Percentiles rank a stretch among this genome's conserved stretches.
These are phyloP conservation scores for Tipula unca DNA, from an alignment of 2,888 invertebrate species.

Conservation along the genomic window DNA sequence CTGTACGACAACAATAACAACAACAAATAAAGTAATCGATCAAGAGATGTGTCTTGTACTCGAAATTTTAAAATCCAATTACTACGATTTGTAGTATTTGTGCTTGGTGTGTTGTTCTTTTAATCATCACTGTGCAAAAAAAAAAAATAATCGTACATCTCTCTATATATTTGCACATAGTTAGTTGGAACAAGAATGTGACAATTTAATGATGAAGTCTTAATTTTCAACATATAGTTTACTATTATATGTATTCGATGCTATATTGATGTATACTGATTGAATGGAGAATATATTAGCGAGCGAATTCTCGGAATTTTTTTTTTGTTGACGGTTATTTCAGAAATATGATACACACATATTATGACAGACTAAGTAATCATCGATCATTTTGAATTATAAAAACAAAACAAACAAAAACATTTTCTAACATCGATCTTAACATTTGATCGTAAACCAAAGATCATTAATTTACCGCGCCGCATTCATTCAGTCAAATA, in stretches of 20 bases:
- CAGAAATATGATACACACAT: neutral
- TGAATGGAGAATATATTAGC: neutral
- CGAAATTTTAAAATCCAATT: neutral
- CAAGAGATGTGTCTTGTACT: neutral
- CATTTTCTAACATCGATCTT: neutral
- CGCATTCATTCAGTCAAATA: neutral
- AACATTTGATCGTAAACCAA: neutral
- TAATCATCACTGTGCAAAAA: neutral
- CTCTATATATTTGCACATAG: too few relatives aligned
- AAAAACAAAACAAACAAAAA: too few relatives aligned
- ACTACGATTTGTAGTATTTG: neutral
- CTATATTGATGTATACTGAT: neutral
- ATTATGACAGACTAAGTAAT: neutral
- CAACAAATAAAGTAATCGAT: neutral
- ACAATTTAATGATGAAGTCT: slow-evolving; percentile 14
- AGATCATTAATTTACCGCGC: neutral
- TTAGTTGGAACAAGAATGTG: neutral
- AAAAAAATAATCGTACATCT: neutral
- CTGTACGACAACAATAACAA: neutral
- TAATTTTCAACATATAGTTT: neutral
- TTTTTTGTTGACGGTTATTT: too few relatives aligned
- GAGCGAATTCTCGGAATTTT: neutral
- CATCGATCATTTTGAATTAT: neutral
- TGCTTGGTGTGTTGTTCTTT: neutral
- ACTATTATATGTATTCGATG: neutral